Conservation (phyloP, 1,140 invertebrate genomes). For the Ceratitis capitata region DNA sequence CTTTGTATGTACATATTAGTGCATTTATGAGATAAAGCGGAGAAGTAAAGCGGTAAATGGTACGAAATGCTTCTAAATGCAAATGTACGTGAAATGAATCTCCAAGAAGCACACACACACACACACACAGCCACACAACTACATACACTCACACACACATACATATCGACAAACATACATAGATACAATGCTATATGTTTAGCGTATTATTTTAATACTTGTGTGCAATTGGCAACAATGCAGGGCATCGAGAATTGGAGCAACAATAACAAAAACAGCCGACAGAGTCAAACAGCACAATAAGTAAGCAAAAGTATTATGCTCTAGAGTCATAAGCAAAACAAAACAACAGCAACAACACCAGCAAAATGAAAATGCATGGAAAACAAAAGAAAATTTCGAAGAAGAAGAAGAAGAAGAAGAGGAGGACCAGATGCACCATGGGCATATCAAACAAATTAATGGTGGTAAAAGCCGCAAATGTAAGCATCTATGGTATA, state of each 20-base stretch:
- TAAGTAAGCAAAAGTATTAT: not conserved
- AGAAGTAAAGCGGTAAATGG: not conserved
- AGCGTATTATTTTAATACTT: not conserved
- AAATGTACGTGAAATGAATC: not conserved
- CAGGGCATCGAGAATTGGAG: not conserved
- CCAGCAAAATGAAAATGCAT: not conserved
- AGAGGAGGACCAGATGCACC: not conserved
- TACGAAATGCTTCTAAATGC: not conserved
- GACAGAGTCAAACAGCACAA: not conserved
- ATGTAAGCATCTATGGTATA: not conserved
- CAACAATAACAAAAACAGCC: not conserved
- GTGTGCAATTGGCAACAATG: not conserved
- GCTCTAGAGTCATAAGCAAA: not conserved
- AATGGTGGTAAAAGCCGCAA: not conserved
- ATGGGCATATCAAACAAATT: slow-evolving; percentile 28
- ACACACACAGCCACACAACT: not conserved
- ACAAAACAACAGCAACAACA: not conserved
- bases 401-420: not conserved
- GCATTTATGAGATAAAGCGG: not conserved
- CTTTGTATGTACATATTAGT: too few species aligned
- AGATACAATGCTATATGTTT: not conserved
- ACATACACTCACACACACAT: not conserved
- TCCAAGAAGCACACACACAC: not conserved
- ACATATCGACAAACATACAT: too few species aligned
- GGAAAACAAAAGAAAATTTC: not conserved